Evolutionary conservation across 1,140 invertebrate species (phyloP), one percentile per base, ranked within the genome.

Genomic region (Triops cancriformis): DNA sequence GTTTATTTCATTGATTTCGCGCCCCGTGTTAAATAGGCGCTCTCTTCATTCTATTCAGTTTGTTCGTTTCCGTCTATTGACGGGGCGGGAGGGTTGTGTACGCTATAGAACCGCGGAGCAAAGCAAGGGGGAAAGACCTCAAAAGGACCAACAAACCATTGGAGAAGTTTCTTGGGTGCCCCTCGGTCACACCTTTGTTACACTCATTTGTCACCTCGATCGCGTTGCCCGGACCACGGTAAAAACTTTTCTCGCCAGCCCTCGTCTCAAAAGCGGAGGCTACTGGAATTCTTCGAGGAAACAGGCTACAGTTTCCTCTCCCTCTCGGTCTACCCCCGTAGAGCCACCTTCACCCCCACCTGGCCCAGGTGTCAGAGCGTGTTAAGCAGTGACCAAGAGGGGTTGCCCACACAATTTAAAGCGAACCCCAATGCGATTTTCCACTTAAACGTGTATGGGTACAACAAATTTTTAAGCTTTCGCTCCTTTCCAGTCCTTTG

Each of bases 101-200:
- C 14, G 51, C 51, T 64, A 23, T 64, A n/a, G 51, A 37, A 64
- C 51, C 51, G 51, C 23, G 51, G n/a, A 64, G 51, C 51, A 64
- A 64, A 64, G 23, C 51, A 23, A 4, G 51, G 23, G 51, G 51
- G 18, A 64, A 23, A 64, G 51, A 64, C 51, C 51, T 64, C 51
- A 64, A 64, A 64, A 64, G 51, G 51, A 64, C 51, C 51, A 64
- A 64, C 51, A 64, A 64, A 64, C 51, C 51, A 64, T 64, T 23
- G 51, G 51, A 64, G 23, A 64, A 23, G n/a, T 64, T 64, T 11
- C 51, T 64, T 64, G n/a, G 51, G 51, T 64, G 51, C 51, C 51
- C 51, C 23, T 23, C 14, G 14, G 14, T 23, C 51, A 64, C 51
- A 64, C 51, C 51, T 64, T 64, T 23, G 51, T 64, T 64, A 64